Percentiles rank a stretch among this genome's conserved stretches.
phyloP scores from a whole-genome alignment of 2,797 vertebrate species.

The Chromobotia macracanthus region DNA sequence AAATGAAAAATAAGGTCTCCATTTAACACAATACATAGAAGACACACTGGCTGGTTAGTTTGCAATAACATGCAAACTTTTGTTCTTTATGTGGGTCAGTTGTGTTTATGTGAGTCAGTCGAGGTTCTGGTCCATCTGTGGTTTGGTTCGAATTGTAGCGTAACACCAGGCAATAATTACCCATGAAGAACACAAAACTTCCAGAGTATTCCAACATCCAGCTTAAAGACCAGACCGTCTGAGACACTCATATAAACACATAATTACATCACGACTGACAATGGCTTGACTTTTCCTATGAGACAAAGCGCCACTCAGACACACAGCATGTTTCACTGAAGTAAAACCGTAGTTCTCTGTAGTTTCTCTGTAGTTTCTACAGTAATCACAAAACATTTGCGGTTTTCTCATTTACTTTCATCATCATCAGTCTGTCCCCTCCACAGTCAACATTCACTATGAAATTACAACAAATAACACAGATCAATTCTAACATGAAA shows the following conservation, averaged over 20 bases:
- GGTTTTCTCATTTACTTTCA: conserved; percentile 16
- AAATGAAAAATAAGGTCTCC: not conserved
- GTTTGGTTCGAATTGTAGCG: conserved; percentile 4
- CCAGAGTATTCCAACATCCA: conserved; percentile 29
- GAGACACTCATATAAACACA: conserved; percentile 6
- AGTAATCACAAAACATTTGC: conserved; percentile 17
- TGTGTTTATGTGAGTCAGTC: not conserved
- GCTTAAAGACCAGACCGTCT: conserved; percentile 10
- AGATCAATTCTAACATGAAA: conserved; percentile 26
- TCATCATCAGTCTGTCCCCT: conserved; percentile 1
- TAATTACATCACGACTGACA: conserved; percentile 18
- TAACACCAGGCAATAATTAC: conserved; percentile 21
- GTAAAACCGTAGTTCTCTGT: not conserved
- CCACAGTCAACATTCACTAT: conserved; percentile 15
- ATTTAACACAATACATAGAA: conserved; percentile 6
- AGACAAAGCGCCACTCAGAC: conserved; percentile 23
- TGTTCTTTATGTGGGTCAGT: conserved; percentile 7
- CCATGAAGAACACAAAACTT: conserved; percentile 22
- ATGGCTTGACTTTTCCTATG: conserved; percentile 16
- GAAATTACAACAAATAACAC: conserved; percentile 21
- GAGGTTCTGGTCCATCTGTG: conserved; percentile 32
- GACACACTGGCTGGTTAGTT: conserved; percentile 4
- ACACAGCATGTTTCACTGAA: not conserved
- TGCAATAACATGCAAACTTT: not conserved
- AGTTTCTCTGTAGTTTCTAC: not conserved